Conservation (phyloP, 1,140 invertebrate species). For the Teleogryllus occipitalis region DNA sequence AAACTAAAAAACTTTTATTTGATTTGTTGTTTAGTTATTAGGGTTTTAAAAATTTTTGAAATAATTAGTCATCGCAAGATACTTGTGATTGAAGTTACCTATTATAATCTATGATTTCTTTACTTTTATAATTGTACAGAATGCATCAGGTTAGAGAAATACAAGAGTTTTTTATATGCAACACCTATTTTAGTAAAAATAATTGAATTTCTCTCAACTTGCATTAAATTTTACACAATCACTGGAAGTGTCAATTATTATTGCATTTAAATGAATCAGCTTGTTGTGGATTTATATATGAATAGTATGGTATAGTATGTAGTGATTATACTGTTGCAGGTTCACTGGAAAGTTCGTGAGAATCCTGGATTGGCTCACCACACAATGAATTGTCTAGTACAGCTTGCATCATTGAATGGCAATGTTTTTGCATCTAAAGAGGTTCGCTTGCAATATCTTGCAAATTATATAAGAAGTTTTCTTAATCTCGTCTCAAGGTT, state of each 20-base stretch:
- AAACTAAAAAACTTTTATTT: no score
- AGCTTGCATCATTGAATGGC: constrained; percentile 70
- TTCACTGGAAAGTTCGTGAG: constrained; percentile 71
- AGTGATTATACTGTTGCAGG: constrained; percentile 34
- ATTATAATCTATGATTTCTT: no score
- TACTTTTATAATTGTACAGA: no score
- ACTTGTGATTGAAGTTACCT: no score
- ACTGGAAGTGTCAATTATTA: no score
- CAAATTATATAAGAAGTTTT: constrained; percentile 59
- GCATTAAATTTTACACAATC: neutral
- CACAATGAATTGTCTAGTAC: constrained; percentile 69
- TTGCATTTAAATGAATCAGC: neutral
- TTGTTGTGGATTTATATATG: neutral
- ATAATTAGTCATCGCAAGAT: no score
- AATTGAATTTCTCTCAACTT: no score
- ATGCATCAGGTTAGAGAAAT: no score
- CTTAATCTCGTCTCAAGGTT: constrained; percentile 51
- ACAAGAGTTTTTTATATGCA: no score
- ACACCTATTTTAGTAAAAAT: no score
- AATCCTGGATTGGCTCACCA: constrained; percentile 65
- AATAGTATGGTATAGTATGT: neutral
- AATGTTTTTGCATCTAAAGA: constrained; percentile 50
- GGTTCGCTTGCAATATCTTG: constrained; percentile 57
- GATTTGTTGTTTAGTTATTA: no score
- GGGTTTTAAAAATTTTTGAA: no score